Evolutionary conservation across 2,888 invertebrate genomes (phyloP), one percentile per base, ranked within the genome.

Genomic region (Gisinianus flammeolus): DNA sequence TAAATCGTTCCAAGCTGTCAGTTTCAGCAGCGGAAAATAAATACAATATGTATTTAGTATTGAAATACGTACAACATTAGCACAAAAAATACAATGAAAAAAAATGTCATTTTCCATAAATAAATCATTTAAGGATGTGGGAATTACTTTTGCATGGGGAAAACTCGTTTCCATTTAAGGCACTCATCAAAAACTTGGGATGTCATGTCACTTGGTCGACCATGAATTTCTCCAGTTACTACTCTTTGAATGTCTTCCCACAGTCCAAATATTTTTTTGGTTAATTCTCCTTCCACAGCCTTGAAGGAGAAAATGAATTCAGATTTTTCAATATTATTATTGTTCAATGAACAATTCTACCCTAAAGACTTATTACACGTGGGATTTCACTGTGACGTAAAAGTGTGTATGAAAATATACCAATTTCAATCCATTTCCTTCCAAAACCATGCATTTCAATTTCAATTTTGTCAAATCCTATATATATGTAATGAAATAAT

Each of bases 261-360:
- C 12, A 84, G 33, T 44, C 76, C 71, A 35, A 73, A 78, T 35
- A 84, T 71, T 58, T 82, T 80, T 33, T 79, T 54, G 12, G 83
- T 84, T 31, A 83, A 78, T 67, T 83, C 83, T 5, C 82, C 79
- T 71, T 84, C 84, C 44, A 84, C 81, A 5, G 84, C 84, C 84
- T 84, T 33, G 16, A 30, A 19, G 8, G n/a, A 31, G 10, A 70
- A 52, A 70, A 52, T 22, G 12, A 68, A 68, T 19, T 22, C n/a
- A n/a, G n/a, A n/a, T n/a, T n/a, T n/a, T n/a, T n/a, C n/a, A 8
- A 4, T 8, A 8, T 6, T 62, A 24, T 28, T 62, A 24, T 62
- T 8, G 26, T 28, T 62, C 24, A n/a, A 12, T 26, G 28, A 62
- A 26, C 26, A 58, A 24, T 58, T 24, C 58, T 6, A 26, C n/a